phyloP scores from a whole-genome alignment of 2,888 invertebrate species.

The Drosophila acutilabella region DNA sequence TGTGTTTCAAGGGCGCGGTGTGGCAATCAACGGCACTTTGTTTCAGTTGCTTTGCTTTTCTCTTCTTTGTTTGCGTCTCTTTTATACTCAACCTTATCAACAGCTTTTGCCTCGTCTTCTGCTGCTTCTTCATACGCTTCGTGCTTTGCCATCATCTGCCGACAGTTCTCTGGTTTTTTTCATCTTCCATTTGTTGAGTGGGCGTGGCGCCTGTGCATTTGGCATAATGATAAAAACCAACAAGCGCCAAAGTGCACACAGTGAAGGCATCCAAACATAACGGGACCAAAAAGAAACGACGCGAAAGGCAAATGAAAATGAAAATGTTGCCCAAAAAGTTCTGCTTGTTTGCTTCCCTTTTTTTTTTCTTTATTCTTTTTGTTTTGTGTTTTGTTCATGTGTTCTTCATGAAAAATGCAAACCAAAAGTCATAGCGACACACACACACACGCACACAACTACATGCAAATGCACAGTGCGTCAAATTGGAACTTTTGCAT shows the following conservation, averaged over 20 bases:
- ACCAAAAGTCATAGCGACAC: conserved; percentile 54
- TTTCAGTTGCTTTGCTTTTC: conserved; percentile 37
- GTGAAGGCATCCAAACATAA: conserved; percentile 44
- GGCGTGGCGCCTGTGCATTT: conserved; percentile 57
- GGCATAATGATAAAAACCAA: conserved; percentile 64
- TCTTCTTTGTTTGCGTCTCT: neutral
- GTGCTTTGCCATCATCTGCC: conserved; percentile 7
- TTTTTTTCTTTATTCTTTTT: neutral
- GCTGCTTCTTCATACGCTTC: neutral
- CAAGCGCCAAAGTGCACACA: conserved; percentile 57
- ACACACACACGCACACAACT: conserved; percentile 3
- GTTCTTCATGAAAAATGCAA: conserved; percentile 57
- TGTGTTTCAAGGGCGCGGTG: conserved; percentile 50
- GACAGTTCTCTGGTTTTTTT: conserved; percentile 5
- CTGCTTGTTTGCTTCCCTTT: neutral
- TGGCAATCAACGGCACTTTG: conserved; percentile 49
- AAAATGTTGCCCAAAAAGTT: conserved; percentile 36
- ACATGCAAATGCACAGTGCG: conserved; percentile 1
- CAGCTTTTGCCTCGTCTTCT: neutral
- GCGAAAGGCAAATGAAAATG: conserved; percentile 47
- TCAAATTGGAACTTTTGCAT: too few species aligned
- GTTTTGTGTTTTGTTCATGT: conserved; percentile 15
- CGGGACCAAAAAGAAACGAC: conserved; percentile 23
- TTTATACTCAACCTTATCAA: conserved; percentile 1
- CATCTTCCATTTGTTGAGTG: conserved; percentile 13